These are phyloP conservation scores for Spodoptera picta DNA, from an alignment of 2,888 invertebrate genomes.

Conservation along the genomic window DNA sequence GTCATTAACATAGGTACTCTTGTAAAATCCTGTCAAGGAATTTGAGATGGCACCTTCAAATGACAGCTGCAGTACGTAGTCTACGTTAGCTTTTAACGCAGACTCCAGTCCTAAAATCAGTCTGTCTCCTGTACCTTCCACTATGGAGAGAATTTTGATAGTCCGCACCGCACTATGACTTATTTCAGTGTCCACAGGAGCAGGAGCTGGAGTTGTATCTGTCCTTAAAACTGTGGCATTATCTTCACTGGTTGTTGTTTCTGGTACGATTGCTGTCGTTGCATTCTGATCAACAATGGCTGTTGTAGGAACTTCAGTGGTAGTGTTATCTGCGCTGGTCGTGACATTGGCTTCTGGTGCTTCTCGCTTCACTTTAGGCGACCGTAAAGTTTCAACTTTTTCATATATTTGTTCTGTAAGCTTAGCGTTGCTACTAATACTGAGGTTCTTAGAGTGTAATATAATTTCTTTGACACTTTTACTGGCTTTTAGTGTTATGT, in stretches of 20 bases:
- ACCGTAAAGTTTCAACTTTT: slow-evolving; percentile 69
- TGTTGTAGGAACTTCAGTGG: slow-evolving; percentile 22
- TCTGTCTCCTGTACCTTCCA: slow-evolving; percentile 75
- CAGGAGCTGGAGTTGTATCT: slow-evolving; percentile 28
- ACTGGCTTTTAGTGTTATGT: slow-evolving; percentile 82
- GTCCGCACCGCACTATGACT: slow-evolving; percentile 77
- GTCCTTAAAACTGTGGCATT: slow-evolving; percentile 42
- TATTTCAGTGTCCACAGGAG: slow-evolving; percentile 71
- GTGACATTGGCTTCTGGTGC: slow-evolving; percentile 32
- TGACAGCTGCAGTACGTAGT: slow-evolving; percentile 88
- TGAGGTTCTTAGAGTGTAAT: slow-evolving; percentile 86
- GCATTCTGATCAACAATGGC: slow-evolving; percentile 26
- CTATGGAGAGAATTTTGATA: slow-evolving; percentile 73
- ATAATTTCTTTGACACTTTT: slow-evolving; percentile 78
- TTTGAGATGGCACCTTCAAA: slow-evolving; percentile 89
- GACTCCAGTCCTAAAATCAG: slow-evolving; percentile 74
- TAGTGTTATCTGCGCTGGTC: slow-evolving; percentile 27
- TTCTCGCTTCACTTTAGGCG: slow-evolving; percentile 67
- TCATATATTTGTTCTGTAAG: slow-evolving; percentile 85
- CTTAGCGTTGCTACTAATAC: slow-evolving; percentile 73
- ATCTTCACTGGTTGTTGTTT: slow-evolving; percentile 23
- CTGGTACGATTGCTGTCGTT: slow-evolving; percentile 33
- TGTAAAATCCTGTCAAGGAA: slow-evolving; percentile 91
- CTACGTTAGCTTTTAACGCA: slow-evolving; percentile 79
- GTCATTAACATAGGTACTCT: slow-evolving; percentile 89